Percentiles rank a stretch among this genome's conserved stretches.
Conservation (phyloP, 2,113 vertebrate species). For the Brachionichthys hirsutus region DNA sequence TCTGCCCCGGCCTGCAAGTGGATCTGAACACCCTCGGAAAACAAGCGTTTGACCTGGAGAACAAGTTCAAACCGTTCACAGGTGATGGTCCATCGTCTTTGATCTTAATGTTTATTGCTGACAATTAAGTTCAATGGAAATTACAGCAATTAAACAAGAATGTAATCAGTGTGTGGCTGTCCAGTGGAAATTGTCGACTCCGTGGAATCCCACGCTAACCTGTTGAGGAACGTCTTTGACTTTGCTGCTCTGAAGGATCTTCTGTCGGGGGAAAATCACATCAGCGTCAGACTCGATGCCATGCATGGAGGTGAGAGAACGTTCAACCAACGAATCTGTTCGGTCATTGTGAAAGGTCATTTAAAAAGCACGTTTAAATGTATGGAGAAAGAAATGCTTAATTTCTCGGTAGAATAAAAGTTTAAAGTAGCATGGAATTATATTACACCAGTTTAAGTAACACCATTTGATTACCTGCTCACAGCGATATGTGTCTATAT, state of each 20-base stretch:
- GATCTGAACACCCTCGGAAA: slow-evolving; percentile 89
- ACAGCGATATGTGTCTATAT: no score
- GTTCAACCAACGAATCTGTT: not conserved
- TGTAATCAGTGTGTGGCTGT: slow-evolving; percentile 7
- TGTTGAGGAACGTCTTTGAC: slow-evolving; percentile 95
- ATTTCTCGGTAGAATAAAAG: no score
- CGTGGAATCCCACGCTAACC: slow-evolving; percentile 89
- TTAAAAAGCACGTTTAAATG: no score
- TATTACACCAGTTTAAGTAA: no score
- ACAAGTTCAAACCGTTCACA: slow-evolving; percentile 98
- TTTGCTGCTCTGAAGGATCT: slow-evolving; percentile 90
- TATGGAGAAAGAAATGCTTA: no score
- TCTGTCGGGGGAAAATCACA: slow-evolving; percentile 86
- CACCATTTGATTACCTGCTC: no score
- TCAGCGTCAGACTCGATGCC: slow-evolving; percentile 90
- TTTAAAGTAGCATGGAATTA: no score
- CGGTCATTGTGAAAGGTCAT: no score
- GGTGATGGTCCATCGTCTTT: slow-evolving; percentile 70
- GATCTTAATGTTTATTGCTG: no score
- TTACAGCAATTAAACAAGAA: no score
- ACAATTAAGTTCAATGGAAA: no score
- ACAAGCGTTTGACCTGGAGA: slow-evolving; percentile 95
- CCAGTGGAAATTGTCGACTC: slow-evolving; percentile 96
- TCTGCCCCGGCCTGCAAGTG: slow-evolving; percentile 90
- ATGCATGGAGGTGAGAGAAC: slow-evolving; percentile 89